Evolutionary conservation across 30 jellyfish, hydroid and myxozoan species (phyloP).

Genomic region (Pelagia noctiluca): DNA sequence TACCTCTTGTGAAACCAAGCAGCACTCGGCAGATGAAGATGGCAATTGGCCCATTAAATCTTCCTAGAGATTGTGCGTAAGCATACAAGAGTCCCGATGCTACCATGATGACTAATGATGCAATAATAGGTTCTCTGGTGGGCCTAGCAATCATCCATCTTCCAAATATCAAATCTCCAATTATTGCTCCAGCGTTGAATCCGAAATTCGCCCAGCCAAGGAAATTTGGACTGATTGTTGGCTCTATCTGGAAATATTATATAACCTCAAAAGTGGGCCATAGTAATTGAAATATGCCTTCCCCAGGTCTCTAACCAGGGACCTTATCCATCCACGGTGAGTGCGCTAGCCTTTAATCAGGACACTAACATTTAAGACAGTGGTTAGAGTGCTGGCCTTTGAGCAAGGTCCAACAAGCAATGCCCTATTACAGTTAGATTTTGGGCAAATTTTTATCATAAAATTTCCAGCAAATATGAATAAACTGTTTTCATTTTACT

Average conservation of each 20-base stretch:
- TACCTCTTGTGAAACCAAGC: constrained; percentile 23
- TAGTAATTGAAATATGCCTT: too few relatives aligned
- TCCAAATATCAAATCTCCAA: constrained; percentile 58
- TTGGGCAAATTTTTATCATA: too few relatives aligned
- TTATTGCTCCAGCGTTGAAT: constrained; percentile 39
- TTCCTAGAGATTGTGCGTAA: constrained; percentile 66
- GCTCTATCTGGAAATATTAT: constrained; percentile 43
- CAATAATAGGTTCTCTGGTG: constrained; percentile 54
- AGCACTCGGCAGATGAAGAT: constrained; percentile 22
- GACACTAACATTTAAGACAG: too few relatives aligned
- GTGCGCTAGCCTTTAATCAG: too few relatives aligned
- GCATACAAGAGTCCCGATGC: constrained; percentile 55
- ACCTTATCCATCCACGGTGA: too few relatives aligned
- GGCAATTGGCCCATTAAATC: constrained; percentile 10
- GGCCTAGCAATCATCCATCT: constrained; percentile 52
- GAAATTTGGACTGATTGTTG: constrained; percentile 42
- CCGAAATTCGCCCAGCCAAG: constrained; percentile 79
- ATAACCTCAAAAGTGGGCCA: too few relatives aligned
- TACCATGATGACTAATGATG: constrained; percentile 36
- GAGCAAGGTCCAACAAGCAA: too few relatives aligned
- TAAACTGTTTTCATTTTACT: too few relatives aligned
- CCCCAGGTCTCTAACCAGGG: too few relatives aligned
- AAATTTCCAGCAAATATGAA: too few relatives aligned
- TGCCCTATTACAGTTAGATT: too few relatives aligned
- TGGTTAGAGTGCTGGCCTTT: too few relatives aligned